Evolutionary conservation across 2,888 invertebrate species (phyloP), one percentile per base, ranked within the genome.

Genomic region (Priocnemis perturbator): DNA sequence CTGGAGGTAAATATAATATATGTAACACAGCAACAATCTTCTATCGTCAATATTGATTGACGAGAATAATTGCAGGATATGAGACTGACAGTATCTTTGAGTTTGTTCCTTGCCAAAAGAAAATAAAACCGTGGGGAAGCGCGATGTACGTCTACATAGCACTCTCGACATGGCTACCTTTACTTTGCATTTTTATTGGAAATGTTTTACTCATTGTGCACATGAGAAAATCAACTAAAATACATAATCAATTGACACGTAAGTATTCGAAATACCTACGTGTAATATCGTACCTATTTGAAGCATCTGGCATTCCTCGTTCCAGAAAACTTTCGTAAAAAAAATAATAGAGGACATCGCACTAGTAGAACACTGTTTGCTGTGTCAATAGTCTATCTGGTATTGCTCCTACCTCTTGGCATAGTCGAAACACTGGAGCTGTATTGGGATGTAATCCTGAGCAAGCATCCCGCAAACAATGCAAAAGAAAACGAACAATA

Each of bases 61-160:
- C 5, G 2, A 2, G 2, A 30, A 47, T n/a, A 53, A 23, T 50
- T 50, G 15, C 57, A 89, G 89, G 89, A n/a, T 89, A 88, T 64
- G 89, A 89, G 67, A 85, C 85, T 9, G 88, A 89, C 67, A 88
- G 88, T 70, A 86, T 88, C 4, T 89, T 88, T 65, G 89, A 87
- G 62, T 89, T 86, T 64, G 71, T 81, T 21, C 85, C 88, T 3
- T 89, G 89, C 60, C 80, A 83, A 44, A 84, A 85, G 20, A 80
- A 85, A 20, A 77, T 78, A 56, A 83, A 80, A 59, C 87, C 86
- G 37, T 85, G 86, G 81, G 88, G 86, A 19, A 83, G 81, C 61
- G 81, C 85, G 0, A 83, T 86, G 83, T 88, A 88, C 60, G 74
- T 88, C 56, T 85, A 89, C 37, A 85, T 89, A 5, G 88, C 88